Evolutionary conservation across 2,888 invertebrate genomes (phyloP), one percentile per base, ranked within the genome.

Genomic region (Herminia tarsipennalis): DNA sequence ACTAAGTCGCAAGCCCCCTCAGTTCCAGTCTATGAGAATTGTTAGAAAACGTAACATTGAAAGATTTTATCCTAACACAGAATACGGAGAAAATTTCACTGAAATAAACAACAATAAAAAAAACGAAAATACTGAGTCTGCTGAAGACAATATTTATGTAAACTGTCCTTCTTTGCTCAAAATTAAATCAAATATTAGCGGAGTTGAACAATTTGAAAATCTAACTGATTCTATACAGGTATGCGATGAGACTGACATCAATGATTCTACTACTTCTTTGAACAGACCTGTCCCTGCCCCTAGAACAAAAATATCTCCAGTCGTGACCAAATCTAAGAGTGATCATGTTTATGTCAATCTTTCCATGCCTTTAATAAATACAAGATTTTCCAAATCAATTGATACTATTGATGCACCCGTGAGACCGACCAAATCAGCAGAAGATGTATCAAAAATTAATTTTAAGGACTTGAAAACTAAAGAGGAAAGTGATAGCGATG

Each of bases 201-300:
- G 87, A 5, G 76, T 87, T 1, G 88, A 88, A 49, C 73, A 89
- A 47, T 94, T 94, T 76, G 93, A 95, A 76, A 94, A 94, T 72
- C 79, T 94, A 41, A 94, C 93, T 28, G 94, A 94, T 73, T 94
- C 94, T 9, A 94, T 94, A 55, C 94, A 94, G 82, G 92, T 94
- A 17, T 93, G 93, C 51, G 94, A 94, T 76, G 92, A 92, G 53
- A 87, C 78, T 34, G 69, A 76, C 14, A 73, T 83, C 1, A 81
- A 78, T 56, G 51, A 63, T 33, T 87, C 88, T 0, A 92, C 86
- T 9, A 86, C 83, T 48, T 93, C 93, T 16, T 78, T 92, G 35
- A 93, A 93, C 52, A 89, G 89, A 54, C 92, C 93, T 8, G 78
- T 93, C 33, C 94, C 94, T 13, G 94, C 94, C 0, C 94, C 94